Conservation (phyloP, 2,113 vertebrate species). For the Cyprinodon tularosa region DNA sequence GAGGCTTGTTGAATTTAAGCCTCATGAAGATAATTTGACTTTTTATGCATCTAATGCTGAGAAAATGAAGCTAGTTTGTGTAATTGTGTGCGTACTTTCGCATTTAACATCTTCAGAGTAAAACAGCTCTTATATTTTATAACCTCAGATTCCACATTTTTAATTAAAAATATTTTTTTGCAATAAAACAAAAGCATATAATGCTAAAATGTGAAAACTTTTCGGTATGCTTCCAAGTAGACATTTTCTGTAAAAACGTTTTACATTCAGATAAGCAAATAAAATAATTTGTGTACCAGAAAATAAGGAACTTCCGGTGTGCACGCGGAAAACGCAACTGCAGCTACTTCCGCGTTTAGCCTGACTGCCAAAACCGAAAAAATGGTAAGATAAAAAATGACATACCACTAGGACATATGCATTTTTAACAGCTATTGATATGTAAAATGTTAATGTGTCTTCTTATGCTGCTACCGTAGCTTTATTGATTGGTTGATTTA, state of each 20-base stretch:
- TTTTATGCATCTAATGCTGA: no score
- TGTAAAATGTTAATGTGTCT: no score
- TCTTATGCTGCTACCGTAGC: neutral
- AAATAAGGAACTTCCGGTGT: slow-evolving; percentile 49
- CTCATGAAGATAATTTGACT: no score
- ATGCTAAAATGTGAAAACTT: no score
- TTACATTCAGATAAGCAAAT: neutral
- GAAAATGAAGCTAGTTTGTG: neutral
- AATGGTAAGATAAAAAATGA: slow-evolving; percentile 71
- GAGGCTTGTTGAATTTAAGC: neutral
- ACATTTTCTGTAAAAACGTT: neutral
- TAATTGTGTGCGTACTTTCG: no score
- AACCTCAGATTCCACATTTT: no score
- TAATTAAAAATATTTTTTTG: no score
- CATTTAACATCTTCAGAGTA: no score
- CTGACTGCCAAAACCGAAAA: slow-evolving; percentile 49
- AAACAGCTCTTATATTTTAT: no score
- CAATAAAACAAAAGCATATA: no score
- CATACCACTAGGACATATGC: no score
- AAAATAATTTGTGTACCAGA: neutral
- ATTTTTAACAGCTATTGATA: neutral
- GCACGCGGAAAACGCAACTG: slow-evolving; percentile 59
- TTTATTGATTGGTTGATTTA: neutral
- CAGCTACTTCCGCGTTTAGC: slow-evolving; percentile 76
- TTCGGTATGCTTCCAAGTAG: no score